phyloP scores from a whole-genome alignment of 2,888 invertebrate genomes.

The Meteorus colon region DNA sequence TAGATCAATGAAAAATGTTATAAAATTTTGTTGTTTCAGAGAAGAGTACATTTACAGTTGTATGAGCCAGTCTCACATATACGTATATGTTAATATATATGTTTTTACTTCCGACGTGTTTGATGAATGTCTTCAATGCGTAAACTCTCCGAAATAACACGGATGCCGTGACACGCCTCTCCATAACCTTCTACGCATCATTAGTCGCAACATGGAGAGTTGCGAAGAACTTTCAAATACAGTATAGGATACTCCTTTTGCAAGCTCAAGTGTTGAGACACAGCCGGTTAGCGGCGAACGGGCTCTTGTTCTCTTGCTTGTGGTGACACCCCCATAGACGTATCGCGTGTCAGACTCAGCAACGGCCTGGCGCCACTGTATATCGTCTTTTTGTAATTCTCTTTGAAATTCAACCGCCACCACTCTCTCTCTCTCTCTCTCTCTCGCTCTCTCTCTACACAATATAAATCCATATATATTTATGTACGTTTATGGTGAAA shows the following conservation, averaged over 20 bases:
- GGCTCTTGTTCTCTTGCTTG: constrained; percentile 37
- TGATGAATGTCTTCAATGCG: constrained; percentile 59
- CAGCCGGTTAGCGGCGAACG: constrained; percentile 25
- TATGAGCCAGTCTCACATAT: neutral
- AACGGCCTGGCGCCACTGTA: constrained; percentile 69
- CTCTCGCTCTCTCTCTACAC: neutral
- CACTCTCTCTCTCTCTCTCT: neutral
- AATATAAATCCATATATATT: neutral
- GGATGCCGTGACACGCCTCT: constrained; percentile 64
- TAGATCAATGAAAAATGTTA: neutral
- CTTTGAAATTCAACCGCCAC: constrained; percentile 27
- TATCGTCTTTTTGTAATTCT: constrained; percentile 55
- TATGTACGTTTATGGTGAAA: neutral
- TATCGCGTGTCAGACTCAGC: constrained; percentile 68
- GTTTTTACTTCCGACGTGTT: constrained; percentile 44
- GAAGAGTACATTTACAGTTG: neutral
- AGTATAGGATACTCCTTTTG: constrained; percentile 8
- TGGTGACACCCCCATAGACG: constrained; percentile 64
- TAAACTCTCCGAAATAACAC: constrained; percentile 64
- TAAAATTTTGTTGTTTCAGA: neutral
- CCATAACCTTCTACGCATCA: constrained; percentile 60
- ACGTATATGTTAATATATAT: neutral
- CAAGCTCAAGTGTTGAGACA: constrained; percentile 12
- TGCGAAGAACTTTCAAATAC: constrained; percentile 17
- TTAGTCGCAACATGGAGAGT: constrained; percentile 53